A percentile compares a stretch with the other conserved stretches of the same genome.
These are phyloP conservation scores for Brachypterus glaber DNA, from an alignment of 2,888 invertebrate genomes.

Conservation along the genomic window DNA sequence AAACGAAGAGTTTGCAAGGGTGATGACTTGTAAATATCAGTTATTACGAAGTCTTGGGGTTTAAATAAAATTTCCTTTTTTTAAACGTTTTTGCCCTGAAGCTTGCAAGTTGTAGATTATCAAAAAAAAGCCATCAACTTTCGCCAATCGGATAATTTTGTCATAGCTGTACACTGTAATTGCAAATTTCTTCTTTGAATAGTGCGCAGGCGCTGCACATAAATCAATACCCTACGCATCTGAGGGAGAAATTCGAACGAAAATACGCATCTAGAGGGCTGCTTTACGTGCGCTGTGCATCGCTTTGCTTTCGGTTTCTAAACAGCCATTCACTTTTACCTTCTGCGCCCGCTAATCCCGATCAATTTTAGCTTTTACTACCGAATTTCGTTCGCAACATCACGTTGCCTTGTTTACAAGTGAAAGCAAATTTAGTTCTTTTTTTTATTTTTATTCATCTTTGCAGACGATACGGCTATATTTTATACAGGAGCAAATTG, in stretches of 20 bases:
- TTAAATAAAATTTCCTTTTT: too few species aligned
- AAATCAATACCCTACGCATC: conserved; percentile 34
- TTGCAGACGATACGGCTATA: too few species aligned
- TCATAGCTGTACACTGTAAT: conserved; percentile 41
- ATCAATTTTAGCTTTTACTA: too few species aligned
- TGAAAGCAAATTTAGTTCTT: too few species aligned
- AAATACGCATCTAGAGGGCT: conserved; percentile 21
- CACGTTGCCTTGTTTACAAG: too few species aligned
- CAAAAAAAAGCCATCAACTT: conserved; percentile 29
- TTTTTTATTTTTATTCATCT: too few species aligned
- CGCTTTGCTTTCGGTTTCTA: conserved; percentile 18
- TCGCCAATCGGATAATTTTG: conserved; percentile 36
- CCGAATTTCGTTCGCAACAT: too few species aligned
- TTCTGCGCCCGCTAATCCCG: neutral
- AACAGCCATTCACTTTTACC: conserved; percentile 12
- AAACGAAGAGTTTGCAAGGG: too few species aligned
- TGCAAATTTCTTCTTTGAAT: conserved; percentile 37
- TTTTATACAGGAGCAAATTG: too few species aligned
- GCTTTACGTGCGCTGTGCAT: conserved; percentile 17
- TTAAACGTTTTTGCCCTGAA: too few species aligned
- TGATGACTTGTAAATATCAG: too few species aligned
- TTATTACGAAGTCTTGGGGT: too few species aligned
- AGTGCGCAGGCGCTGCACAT: conserved; percentile 26
- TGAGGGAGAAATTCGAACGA: conserved; percentile 22
- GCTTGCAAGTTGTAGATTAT: conserved; percentile 21